A percentile compares a stretch with the other conserved stretches of the same genome.
phyloP scores from a whole-genome alignment of 1,140 invertebrate genomes.

The Leptinotarsa undecemlineata region DNA sequence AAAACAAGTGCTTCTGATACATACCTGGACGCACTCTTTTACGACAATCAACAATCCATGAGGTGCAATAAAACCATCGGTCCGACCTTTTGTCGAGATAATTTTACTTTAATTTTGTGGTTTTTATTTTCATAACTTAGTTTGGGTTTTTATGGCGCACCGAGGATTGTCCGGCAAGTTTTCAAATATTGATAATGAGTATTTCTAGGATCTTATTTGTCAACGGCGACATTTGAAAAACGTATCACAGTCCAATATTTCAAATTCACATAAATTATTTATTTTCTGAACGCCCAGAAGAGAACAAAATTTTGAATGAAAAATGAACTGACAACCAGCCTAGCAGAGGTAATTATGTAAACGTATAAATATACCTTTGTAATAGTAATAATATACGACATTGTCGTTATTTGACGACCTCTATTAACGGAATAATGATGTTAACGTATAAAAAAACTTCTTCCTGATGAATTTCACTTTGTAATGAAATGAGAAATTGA shows the following conservation, averaged over 20 bases:
- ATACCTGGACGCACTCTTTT: slow-evolving; percentile 18
- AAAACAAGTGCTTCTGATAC: slow-evolving; percentile 29
- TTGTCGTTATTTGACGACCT: too few species aligned
- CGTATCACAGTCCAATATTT: neutral
- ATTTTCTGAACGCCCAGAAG: neutral
- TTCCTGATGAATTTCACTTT: too few species aligned
- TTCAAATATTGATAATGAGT: too few species aligned
- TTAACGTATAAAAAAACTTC: too few species aligned
- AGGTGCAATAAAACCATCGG: slow-evolving; percentile 17
- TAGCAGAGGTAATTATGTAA: too few species aligned
- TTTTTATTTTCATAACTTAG: slow-evolving; percentile 5
- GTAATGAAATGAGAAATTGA: too few species aligned
- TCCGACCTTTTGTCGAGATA: slow-evolving; percentile 9
- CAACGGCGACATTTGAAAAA: neutral
- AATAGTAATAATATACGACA: too few species aligned
- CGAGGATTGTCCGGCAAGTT: too few species aligned
- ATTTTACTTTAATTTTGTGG: slow-evolving; percentile 10
- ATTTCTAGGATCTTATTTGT: neutral
- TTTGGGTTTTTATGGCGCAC: neutral
- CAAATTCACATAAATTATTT: neutral
- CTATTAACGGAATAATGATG: too few species aligned
- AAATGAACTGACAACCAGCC: too few species aligned
- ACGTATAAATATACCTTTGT: too few species aligned
- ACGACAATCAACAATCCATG: slow-evolving; percentile 10
- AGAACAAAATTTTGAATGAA: too few species aligned